Evolutionary conservation across 2,888 invertebrate species (phyloP).

Genomic region (Bugulina stolonifera): DNA sequence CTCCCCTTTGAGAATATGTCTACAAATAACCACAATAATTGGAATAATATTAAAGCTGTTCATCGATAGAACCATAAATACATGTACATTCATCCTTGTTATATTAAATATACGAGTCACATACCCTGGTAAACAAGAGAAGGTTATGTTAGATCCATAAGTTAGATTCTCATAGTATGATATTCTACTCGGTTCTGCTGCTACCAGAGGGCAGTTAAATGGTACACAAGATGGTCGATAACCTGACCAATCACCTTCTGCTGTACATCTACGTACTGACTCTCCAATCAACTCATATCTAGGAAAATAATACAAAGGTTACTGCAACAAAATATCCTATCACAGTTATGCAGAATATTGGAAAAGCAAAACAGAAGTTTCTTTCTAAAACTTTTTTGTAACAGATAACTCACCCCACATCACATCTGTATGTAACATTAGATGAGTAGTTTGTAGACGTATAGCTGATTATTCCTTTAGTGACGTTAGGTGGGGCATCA

Average conservation of each 20-base stretch:
- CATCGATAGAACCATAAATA: too few species aligned
- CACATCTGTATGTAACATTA: not conserved
- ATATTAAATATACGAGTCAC: too few species aligned
- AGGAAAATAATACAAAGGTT: not conserved
- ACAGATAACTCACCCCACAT: not conserved
- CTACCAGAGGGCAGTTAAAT: conserved; percentile 32
- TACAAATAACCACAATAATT: not conserved
- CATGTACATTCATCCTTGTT: too few species aligned
- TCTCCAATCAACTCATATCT: not conserved
- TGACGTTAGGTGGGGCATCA: not conserved
- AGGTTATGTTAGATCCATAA: not conserved
- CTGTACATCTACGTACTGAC: conserved; percentile 32
- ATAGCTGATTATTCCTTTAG: not conserved
- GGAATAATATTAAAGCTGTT: too few species aligned
- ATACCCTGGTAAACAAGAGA: not conserved
- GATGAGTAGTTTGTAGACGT: not conserved
- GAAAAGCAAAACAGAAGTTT: too few species aligned
- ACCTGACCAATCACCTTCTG: conserved; percentile 40
- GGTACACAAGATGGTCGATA: conserved; percentile 41
- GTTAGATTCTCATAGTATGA: not conserved
- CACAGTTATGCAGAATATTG: too few species aligned
- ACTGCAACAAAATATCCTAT: too few species aligned
- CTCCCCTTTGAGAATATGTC: not conserved
- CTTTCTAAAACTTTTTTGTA: not conserved
- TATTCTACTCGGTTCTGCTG: not conserved